Percentiles rank a stretch among this genome's conserved stretches.
Evolutionary conservation across 2,113 vertebrate genomes (phyloP).

Genomic region (Petrocephalus microphthalmus): DNA sequence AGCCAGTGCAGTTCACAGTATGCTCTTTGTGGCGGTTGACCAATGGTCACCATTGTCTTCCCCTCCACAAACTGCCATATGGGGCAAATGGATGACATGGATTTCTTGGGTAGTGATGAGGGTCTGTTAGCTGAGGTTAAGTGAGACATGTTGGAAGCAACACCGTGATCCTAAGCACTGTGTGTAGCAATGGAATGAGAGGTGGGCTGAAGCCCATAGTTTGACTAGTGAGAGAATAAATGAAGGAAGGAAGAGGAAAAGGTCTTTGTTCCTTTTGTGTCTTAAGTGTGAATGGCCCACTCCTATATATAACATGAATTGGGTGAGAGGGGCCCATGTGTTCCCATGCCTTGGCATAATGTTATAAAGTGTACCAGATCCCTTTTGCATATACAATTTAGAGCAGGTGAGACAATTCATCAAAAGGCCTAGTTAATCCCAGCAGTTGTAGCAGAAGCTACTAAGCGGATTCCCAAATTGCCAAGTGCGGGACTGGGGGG

Average conservation of each 20-base stretch:
- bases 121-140: background rate
- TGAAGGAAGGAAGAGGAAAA: constrained; percentile 5
- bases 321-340: background rate
- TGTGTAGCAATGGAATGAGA: background rate
- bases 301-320: constrained; percentile 17
- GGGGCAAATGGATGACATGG: background rate
- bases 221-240: background rate
- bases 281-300: background rate
- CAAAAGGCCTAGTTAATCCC: background rate
- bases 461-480: background rate
- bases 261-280: constrained; percentile 27
- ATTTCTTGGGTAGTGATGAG: background rate
- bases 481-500: background rate
- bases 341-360: background rate
- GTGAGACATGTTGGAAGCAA: background rate
- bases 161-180: background rate
- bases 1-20: constrained; percentile 41
- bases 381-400: background rate
- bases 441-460: background rate
- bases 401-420: background rate
- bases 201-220: background rate
- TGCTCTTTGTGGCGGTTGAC: constrained; percentile 33
- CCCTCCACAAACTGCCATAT: background rate
- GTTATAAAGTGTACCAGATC: background rate
- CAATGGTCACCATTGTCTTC: constrained; percentile 16